Evolutionary conservation across 2,797 vertebrate species (phyloP), one percentile per base, ranked within the genome.

Genomic region (Sebastes hubbsi): DNA sequence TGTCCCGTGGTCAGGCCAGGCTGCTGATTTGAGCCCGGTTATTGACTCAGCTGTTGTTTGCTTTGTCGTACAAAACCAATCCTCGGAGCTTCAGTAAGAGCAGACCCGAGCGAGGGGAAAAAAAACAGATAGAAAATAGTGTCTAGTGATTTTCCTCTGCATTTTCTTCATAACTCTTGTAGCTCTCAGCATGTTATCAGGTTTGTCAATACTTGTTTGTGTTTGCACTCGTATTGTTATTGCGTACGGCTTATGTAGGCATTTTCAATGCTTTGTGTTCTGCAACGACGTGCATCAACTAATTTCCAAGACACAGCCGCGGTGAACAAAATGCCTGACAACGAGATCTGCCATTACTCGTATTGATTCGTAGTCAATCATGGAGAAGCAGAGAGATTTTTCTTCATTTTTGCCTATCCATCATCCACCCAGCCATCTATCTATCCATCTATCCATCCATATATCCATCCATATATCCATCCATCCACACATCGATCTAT

Each of bases 21-120:
- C 78, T 84, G 86, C 83, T 88, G 92, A 89, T 94, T 80, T 78
- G 65, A 72, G 85, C 73, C 84, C 72, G 75, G 76, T 77, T 93
- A 95, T 95, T 89, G 92, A 95, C 89, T 90, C 63, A 54, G 81
- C 78, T 78, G 90, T 80, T 93, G 86, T 92, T 92, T 91, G 87
- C 82, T 90, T 86, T 90, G 86, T 84, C 61, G 78, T 80, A 81
- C 82, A 86, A 91, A 93, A 91, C 54, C 42, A 80, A 84, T 65
- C 67, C 78, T 78, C 61, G 6, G 83, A 82, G 81, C 75, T 80
- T 77, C 70, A 71, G 73, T 29, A 83, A 83, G 81, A 84, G 72
- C 79, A 66, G 60, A 72, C 36, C 18, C 42, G 18, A 77, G 67
- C 34, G 55, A 22, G 4, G 38, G 72, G 59, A 16, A 56, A 64